Evolutionary conservation across 1,140 invertebrate genomes (phyloP).

Genomic region (Drosophila busckii): DNA sequence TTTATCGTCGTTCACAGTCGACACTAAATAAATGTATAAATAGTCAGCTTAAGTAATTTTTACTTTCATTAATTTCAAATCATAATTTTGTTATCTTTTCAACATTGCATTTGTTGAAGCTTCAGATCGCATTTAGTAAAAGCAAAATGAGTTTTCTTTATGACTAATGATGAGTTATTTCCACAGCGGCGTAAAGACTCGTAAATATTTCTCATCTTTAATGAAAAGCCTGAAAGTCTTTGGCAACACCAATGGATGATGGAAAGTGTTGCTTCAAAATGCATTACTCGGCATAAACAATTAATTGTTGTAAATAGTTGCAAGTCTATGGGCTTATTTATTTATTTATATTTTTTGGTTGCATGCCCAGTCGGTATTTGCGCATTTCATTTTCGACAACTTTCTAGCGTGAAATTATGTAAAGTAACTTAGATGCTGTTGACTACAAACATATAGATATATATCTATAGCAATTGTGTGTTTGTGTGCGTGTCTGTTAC

Average conservation of each 20-base stretch:
- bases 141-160: no score
- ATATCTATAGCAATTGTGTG: not conserved
- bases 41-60: no score
- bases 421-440: slow-evolving; percentile 43
- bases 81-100: no score
- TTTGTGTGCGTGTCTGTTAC: slow-evolving; percentile 48
- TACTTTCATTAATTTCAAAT: no score
- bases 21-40: no score
- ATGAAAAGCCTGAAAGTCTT: slow-evolving; percentile 24
- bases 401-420: slow-evolving; percentile 72
- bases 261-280: slow-evolving; percentile 68
- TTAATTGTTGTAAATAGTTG: slow-evolving; percentile 55
- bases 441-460: slow-evolving; percentile 1
- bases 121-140: no score
- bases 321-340: slow-evolving; percentile 12
- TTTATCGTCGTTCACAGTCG: no score
- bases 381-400: slow-evolving; percentile 65
- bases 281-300: slow-evolving; percentile 60
- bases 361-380: slow-evolving; percentile 31
- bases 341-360: slow-evolving; percentile 20
- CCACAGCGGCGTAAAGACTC: no score
- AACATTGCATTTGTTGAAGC: no score
- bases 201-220: no score
- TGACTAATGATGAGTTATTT: no score
- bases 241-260: slow-evolving; percentile 18